Evolutionary conservation across 1,140 invertebrate genomes (phyloP).

Genomic region (Cydia splendana): DNA sequence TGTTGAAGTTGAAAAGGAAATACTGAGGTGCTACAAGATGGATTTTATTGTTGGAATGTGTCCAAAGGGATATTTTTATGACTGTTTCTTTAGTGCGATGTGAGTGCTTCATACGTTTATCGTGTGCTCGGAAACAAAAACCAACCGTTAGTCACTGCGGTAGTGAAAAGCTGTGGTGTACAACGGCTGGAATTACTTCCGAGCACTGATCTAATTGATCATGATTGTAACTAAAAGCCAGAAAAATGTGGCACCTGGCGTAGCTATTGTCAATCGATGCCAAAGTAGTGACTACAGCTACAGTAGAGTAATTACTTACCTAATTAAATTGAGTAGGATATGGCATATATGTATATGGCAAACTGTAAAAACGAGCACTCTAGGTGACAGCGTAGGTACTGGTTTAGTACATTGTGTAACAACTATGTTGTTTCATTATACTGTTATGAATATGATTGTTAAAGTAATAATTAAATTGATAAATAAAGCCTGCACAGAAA

Average conservation of each 20-base stretch:
- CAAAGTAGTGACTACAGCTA: slow-evolving; percentile 28
- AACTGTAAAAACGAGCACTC: slow-evolving; percentile 36
- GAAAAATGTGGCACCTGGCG: slow-evolving; percentile 11
- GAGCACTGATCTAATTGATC: not conserved
- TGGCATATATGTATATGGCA: slow-evolving; percentile 20
- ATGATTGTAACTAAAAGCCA: not conserved
- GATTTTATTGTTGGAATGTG: slow-evolving; percentile 58
- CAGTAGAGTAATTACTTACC: slow-evolving; percentile 23
- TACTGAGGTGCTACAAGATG: slow-evolving; percentile 73
- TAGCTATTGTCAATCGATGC: slow-evolving; percentile 28
- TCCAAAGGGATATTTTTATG: slow-evolving; percentile 25
- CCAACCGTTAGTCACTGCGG: not conserved
- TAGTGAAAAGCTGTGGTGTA: not conserved
- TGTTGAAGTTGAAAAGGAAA: slow-evolving; percentile 57
- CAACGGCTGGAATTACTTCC: not conserved
- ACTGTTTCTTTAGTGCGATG: slow-evolving; percentile 12
- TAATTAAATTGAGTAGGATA: slow-evolving; percentile 7
- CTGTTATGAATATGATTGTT: slow-evolving; percentile 36
- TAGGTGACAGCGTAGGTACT: slow-evolving; percentile 61
- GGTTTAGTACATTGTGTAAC: slow-evolving; percentile 69
- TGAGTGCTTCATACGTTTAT: slow-evolving; percentile 13
- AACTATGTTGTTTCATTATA: slow-evolving; percentile 71
- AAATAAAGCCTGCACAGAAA: slow-evolving; percentile 21
- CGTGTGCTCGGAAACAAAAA: not conserved
- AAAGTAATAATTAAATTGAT: slow-evolving; percentile 23